Base-by-base conservation (phyloP, 2,888 invertebrate genomes). In the Fragum whitleyi region DNA sequence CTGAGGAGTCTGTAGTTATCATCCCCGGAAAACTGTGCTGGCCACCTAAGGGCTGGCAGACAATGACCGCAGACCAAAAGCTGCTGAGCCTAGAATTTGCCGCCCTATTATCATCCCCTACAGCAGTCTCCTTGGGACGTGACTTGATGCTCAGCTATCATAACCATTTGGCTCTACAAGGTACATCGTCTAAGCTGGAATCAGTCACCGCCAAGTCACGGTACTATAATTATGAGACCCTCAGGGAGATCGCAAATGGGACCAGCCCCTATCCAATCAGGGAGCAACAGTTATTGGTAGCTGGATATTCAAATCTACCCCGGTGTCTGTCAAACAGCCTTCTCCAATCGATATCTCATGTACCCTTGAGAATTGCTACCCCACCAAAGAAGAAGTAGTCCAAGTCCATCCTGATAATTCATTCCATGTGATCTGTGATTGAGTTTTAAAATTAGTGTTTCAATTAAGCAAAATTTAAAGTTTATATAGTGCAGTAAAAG, bases 21-120 rank as follows among this genome's bases (percentile, higher is more conserved):
- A n/a, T 57, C n/a, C 9, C 57, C 21, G 2, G 57, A 11, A n/a
- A 3, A n/a, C n/a, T n/a, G n/a, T n/a, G n/a, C n/a, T n/a, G n/a
- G n/a, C n/a, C n/a, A n/a, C n/a, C n/a, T n/a, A n/a, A n/a, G n/a
- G n/a, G 23, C 21, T n/a, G 57, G 23, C 21, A 57, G 26, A 57
- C 21, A 6, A 57, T 57, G 51, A 51, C 51, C 16, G 6, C 51
- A n/a, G 51, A 51, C 51, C 51, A 21, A 51, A 51, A 51, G 51
- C 51, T 57, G n/a, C n/a, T n/a, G n/a, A n/a, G n/a, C n/a, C 3
- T 57, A 57, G 57, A 57, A n/a, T 57, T 23, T 23, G 57, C 57
- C 11, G 9, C 57, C 26, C 11, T 57, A n/a, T 6, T 23, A 7
- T 57, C 14, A 14, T n/a, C 57, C 11, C 19, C 11, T 57, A 11